Evolutionary conservation across 1,140 invertebrate genomes (phyloP).

Genomic region (Cryptotermes secundus): DNA sequence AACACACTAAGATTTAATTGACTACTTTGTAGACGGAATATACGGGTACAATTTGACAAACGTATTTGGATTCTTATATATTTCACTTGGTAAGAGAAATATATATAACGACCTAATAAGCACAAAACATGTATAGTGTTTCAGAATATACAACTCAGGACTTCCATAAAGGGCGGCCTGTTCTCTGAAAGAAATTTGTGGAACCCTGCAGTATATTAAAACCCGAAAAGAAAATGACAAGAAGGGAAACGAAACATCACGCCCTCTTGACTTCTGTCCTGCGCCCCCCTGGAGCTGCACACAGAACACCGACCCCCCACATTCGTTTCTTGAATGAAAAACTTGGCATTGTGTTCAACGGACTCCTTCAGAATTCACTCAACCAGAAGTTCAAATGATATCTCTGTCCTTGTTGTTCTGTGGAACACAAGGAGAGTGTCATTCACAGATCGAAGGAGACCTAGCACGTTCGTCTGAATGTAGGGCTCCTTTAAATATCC

Average conservation of each 20-base stretch:
- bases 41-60: too few relatives aligned
- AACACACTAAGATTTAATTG: too few relatives aligned
- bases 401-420: background rate
- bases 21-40: too few relatives aligned
- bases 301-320: background rate
- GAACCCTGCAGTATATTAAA: background rate
- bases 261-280: background rate
- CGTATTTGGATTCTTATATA: too few relatives aligned
- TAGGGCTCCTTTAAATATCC: background rate
- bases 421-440: background rate
- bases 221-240: background rate
- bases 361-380: background rate
- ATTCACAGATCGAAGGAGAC: background rate
- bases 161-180: too few relatives aligned
- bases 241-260: background rate
- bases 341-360: background rate
- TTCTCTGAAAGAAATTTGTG: background rate
- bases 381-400: background rate
- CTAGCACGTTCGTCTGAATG: background rate
- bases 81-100: too few relatives aligned
- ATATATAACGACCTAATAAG: too few relatives aligned
- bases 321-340: background rate
- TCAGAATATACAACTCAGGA: too few relatives aligned
- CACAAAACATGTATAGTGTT: too few relatives aligned
- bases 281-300: background rate